Conservation (phyloP, 2,888 invertebrate genomes). For the Sturmia bella region DNA sequence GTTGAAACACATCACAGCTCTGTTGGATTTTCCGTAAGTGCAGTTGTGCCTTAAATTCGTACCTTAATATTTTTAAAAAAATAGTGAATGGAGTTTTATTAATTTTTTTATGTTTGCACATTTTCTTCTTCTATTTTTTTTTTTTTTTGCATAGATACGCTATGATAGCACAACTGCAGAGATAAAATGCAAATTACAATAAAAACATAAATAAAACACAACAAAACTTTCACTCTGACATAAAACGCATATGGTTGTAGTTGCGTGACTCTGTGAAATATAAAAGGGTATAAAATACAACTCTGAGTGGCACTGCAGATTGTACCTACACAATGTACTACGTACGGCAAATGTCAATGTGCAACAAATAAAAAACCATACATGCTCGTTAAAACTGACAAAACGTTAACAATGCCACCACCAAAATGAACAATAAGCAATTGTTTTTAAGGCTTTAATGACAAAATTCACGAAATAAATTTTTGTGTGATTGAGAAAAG, state of each 20-base stretch:
- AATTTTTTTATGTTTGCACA: not conserved
- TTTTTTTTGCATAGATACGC: slow-evolving; percentile 48
- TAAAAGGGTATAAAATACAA: slow-evolving; percentile 56
- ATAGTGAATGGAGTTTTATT: slow-evolving; percentile 23
- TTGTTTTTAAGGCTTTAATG: slow-evolving; percentile 34
- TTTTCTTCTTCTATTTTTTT: slow-evolving; percentile 19
- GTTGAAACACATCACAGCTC: too few species aligned
- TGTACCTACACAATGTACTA: not conserved
- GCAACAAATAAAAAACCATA: slow-evolving; percentile 7
- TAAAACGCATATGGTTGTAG: slow-evolving; percentile 56
- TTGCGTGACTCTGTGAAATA: slow-evolving; percentile 61
- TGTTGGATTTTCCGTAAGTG: too few species aligned
- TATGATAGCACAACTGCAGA: slow-evolving; percentile 48
- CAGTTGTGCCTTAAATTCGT: too few species aligned
- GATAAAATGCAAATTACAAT: slow-evolving; percentile 58
- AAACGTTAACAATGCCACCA: slow-evolving; percentile 43
- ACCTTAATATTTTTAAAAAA: not conserved
- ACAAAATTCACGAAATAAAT: slow-evolving; percentile 48
- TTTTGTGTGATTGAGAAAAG: slow-evolving; percentile 28
- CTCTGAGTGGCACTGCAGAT: not conserved
- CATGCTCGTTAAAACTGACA: not conserved
- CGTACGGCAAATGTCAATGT: slow-evolving; percentile 33
- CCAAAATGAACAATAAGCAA: slow-evolving; percentile 41
- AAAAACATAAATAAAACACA: slow-evolving; percentile 41
- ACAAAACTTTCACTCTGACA: slow-evolving; percentile 59